Evolutionary conservation across 2,888 invertebrate species (phyloP).

Genomic region (Nezara viridula): DNA sequence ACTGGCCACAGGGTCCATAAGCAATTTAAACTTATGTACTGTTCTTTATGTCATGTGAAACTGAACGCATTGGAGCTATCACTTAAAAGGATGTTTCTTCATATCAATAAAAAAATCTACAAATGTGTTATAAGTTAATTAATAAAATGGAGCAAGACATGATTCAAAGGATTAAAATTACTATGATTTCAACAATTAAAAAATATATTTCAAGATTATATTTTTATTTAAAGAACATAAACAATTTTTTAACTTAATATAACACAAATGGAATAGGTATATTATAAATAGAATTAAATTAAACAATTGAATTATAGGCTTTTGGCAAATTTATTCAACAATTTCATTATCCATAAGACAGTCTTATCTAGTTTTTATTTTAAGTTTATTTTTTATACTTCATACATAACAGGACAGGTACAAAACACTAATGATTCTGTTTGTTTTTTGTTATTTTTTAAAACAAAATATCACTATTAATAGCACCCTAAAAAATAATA

Average conservation of each 20-base stretch:
- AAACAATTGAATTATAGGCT: not conserved
- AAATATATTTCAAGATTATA: slow-evolving; percentile 37
- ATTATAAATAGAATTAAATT: not conserved
- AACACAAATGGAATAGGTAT: slow-evolving; percentile 26
- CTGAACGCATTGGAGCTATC: too few relatives aligned
- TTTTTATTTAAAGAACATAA: not conserved
- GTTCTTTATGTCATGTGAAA: too few relatives aligned
- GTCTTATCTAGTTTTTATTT: too few relatives aligned
- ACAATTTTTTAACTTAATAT: slow-evolving; percentile 10
- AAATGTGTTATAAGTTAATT: too few relatives aligned
- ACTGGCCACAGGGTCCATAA: too few relatives aligned
- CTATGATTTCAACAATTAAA: not conserved
- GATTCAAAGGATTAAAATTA: not conserved
- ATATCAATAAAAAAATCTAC: too few relatives aligned
- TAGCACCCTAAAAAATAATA: slow-evolving; percentile 43
- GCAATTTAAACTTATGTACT: too few relatives aligned
- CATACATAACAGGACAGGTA: not conserved
- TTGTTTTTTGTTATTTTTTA: not conserved
- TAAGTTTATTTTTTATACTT: not conserved
- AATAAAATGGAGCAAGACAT: too few relatives aligned
- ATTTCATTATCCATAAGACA: not conserved
- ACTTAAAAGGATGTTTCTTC: too few relatives aligned
- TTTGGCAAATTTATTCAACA: not conserved
- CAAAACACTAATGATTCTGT: not conserved
- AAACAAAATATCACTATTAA: not conserved